Evolutionary conservation across 1,140 invertebrate species (phyloP), one percentile per base, ranked within the genome.

Genomic region (Drosophila rufa): DNA sequence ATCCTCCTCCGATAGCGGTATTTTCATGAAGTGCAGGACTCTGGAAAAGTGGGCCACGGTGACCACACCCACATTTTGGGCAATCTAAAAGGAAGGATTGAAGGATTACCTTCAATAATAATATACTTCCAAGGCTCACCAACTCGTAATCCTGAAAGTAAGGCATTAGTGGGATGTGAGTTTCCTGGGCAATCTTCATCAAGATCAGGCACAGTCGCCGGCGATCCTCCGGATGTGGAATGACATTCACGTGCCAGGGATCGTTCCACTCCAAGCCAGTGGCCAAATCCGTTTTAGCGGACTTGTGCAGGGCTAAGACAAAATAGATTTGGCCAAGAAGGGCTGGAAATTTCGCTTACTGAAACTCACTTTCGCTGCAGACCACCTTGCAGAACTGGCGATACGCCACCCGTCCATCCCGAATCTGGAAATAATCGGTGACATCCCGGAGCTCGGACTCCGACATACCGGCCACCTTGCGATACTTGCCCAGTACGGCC

Each of bases 111-210:
- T 22, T 27, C 27, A 27, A 3, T 1, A 27, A 7, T 27, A 27
- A 27, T 7, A 11, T 9, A 9, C 5, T 50, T 57, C 6, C n/a
- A 0, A 19, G 5, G 3, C 0, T 91, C 75, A 95, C 96, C 82
- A 96, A 79, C 90, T 96, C 96, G 85, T 96, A 96, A 81, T 96
- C 96, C 92, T 96, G 96, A 92, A 96, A 96, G 81, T 96, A 96
- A 0, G 96, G 95, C 58, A 94, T 93, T 15, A 96, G 92, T 2
- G 95, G 93, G 59, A 94, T 92, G 51, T 94, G 94, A 7, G 94
- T 86, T 12, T 92, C 71, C 27, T 94, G 93, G 0, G 96, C 95
- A 43, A 96, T 96, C 89, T 96, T 96, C 38, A 95, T 94, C 1
- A 96, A 92, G 45, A 96, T 93, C 36, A 96, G 91, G 89, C 94